phyloP scores from a whole-genome alignment of 2,797 vertebrate species.

The Sebastes kiyomatsui region DNA sequence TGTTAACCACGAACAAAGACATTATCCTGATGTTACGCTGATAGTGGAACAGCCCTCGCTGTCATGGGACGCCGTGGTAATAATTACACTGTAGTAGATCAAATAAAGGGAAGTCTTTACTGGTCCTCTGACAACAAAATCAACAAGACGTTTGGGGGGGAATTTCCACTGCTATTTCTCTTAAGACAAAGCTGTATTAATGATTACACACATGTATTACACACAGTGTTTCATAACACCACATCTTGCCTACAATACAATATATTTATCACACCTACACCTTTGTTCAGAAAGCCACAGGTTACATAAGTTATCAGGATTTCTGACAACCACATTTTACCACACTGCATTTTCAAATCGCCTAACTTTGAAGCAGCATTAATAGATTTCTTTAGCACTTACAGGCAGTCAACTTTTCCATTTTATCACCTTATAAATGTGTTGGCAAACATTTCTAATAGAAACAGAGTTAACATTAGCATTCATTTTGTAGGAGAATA shows the following conservation, averaged over 20 bases:
- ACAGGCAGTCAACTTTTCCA: background rate
- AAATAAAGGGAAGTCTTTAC: conserved; percentile 40
- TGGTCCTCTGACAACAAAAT: background rate
- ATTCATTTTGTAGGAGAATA: background rate
- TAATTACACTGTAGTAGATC: conserved; percentile 14
- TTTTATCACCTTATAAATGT: background rate
- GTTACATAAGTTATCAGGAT: background rate
- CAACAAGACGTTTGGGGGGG: background rate
- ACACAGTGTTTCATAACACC: background rate
- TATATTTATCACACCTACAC: background rate
- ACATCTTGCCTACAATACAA: background rate
- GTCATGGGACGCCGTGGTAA: background rate
- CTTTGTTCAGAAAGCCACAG: background rate
- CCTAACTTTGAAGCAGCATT: background rate
- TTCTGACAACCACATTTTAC: background rate
- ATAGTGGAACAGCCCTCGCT: background rate
- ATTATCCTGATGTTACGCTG: background rate
- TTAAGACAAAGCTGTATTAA: background rate
- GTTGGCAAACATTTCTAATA: background rate
- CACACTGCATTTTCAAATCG: background rate
- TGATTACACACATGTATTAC: background rate
- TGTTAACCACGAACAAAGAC: conserved; percentile 27
- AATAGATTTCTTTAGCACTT: background rate
- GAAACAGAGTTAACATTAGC: background rate
- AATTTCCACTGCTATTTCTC: conserved; percentile 22